Evolutionary conservation across 2,113 vertebrate species (phyloP), one percentile per base, ranked within the genome.

Genomic region (Empidonax traillii): DNA sequence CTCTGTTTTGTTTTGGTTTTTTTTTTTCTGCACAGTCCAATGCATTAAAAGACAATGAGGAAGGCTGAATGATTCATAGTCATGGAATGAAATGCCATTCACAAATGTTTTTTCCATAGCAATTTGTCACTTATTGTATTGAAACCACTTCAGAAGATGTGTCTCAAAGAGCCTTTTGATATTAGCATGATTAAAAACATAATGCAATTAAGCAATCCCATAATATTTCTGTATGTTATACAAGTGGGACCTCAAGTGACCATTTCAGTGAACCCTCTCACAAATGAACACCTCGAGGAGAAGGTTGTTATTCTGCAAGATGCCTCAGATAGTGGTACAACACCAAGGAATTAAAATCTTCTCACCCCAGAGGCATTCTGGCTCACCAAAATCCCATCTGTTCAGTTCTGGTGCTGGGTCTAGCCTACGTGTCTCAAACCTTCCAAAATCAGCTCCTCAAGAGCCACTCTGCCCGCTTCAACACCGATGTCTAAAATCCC

Each of bases 91-190:
- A 94, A 96, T 73, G 66, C 86, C 83, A 81, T 90, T 96, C 76
- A 87, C 76, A 92, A 96, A 92, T 72, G 66, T 67, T 94, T 95
- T 96, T 96, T 94, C 93, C 94, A 89, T 91, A 82, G 62, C n/a
- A 85, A 78, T 97, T 96, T 93, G 80, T 87, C 92, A 72, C 88
- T 95, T 95, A 94, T 90, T 96, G 90, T 96, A 96, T 96, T 95
- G 73, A 94, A 97, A 96, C 93, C 88, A 94, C 93, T 96, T 94
- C 73, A 95, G 83, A 95, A 94, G 83, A 93, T 25, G 47, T 31
- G 61, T 90, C 73, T 94, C 61, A 78, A 86, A 85, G 49, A 93
- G 82, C 43, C 88, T 92, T 95, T 95, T 96, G 93, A 96, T 88
- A 96, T 78, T 96, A 92, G 67, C 63, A n/a, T 87, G 77, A 95